A percentile compares a stretch with the other conserved stretches of the same genome.
These are phyloP conservation scores for Heteronetta atricapilla DNA, from an alignment of 2,113 vertebrate species.

Conservation along the genomic window DNA sequence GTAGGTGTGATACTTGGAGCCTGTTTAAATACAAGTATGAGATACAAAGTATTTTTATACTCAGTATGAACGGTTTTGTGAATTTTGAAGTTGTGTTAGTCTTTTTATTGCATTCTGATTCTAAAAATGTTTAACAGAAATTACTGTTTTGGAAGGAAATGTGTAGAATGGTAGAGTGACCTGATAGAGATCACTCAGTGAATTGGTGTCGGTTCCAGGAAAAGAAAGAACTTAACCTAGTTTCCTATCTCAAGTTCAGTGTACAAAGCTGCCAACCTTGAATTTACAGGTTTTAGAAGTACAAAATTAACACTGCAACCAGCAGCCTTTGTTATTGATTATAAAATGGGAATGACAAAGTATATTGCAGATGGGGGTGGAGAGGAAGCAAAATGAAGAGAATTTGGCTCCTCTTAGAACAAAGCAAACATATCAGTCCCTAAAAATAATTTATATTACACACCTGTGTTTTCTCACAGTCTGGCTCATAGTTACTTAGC, in stretches of 20 bases:
- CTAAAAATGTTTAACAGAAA: neutral
- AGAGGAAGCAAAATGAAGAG: neutral
- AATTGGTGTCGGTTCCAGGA: neutral
- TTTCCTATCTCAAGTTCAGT: neutral
- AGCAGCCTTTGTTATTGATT: neutral
- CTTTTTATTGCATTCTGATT: neutral
- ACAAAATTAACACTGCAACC: neutral
- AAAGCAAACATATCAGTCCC: neutral
- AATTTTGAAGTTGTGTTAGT: neutral
- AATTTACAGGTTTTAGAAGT: neutral
- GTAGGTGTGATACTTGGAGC: constrained; percentile 57
- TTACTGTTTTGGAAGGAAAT: neutral
- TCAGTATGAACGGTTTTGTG: neutral
- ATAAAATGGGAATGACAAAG: neutral
- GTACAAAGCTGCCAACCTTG: neutral
- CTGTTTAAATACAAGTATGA: neutral
- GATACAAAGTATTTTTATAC: too few species aligned
- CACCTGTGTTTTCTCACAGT: neutral
- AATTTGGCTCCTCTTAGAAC: neutral
- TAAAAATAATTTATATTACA: neutral
- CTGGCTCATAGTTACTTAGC: neutral
- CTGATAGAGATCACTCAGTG: neutral
- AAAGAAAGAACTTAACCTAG: neutral
- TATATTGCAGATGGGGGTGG: neutral
- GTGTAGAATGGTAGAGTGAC: neutral